phyloP scores from a whole-genome alignment of 64 coral and sea anemone species.

The Anthopleura sola region DNA sequence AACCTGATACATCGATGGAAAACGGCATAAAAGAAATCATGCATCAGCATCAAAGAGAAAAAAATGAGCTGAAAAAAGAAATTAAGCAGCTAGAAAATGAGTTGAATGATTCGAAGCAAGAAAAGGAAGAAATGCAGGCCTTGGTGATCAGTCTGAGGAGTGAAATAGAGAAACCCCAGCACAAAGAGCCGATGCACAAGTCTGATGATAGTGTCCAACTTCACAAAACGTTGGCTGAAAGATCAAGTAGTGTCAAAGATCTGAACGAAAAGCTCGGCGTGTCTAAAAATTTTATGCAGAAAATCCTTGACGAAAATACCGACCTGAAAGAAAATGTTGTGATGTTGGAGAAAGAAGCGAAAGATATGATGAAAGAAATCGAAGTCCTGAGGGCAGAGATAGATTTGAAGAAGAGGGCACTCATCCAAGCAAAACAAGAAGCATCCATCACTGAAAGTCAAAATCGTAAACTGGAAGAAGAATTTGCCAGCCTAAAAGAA shows the following conservation, averaged over 20 bases:
- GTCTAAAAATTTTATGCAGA: conserved; percentile 32
- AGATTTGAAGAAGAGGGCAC: not conserved
- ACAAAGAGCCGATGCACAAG: no score
- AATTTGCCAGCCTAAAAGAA: not conserved
- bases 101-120: conserved; percentile 9
- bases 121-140: not conserved
- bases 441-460: not conserved
- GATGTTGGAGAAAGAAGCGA: not conserved
- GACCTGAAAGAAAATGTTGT: conserved; percentile 19
- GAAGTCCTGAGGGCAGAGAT: conserved; percentile 10
- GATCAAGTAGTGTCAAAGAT: conserved; percentile 16
- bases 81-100: conserved; percentile 22
- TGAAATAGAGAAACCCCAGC: not conserved
- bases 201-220: not conserved
- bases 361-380: not conserved
- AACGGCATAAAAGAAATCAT: conserved; percentile 41
- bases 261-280: conserved; percentile 28
- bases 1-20: not conserved
- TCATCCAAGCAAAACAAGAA: not conserved
- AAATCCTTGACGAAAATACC: conserved; percentile 26
- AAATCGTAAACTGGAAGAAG: not conserved
- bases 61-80: conserved; percentile 47
- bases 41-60: conserved; percentile 36
- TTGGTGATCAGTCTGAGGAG: not conserved
- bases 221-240: conserved; percentile 5